A percentile compares a stretch with the other conserved stretches of the same genome.
These are phyloP conservation scores for Larimichthys polyactis DNA, from an alignment of 2,113 vertebrate genomes.

Conservation along the genomic window DNA sequence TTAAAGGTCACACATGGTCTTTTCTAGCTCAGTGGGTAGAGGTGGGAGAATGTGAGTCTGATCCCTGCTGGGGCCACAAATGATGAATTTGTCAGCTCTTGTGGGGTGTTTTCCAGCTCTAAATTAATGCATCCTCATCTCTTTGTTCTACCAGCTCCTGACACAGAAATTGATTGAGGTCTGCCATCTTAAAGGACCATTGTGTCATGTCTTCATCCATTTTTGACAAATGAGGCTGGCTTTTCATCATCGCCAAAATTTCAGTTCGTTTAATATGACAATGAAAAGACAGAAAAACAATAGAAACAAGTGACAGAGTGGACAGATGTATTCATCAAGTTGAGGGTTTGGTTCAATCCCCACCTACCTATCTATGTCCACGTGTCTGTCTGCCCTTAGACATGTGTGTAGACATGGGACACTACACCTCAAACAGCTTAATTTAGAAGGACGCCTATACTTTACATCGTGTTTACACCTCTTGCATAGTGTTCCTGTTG, in stretches of 20 bases:
- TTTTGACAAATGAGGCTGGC: not conserved
- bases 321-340: not conserved
- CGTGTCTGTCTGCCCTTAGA: not conserved
- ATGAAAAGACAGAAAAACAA: not conserved
- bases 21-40: constrained; percentile 19
- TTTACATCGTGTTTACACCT: not conserved
- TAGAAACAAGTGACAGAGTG: not conserved
- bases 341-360: not conserved
- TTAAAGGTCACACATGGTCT: constrained; percentile 49
- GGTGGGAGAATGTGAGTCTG: not conserved
- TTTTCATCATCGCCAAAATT: constrained; percentile 8
- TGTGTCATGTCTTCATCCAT: not conserved
- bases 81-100: constrained; percentile 11
- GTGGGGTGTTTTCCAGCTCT: not conserved
- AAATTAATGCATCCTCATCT: not conserved
- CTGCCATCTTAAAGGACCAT: constrained; percentile 4
- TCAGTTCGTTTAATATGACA: not conserved
- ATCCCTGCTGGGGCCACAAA: constrained; percentile 28
- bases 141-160: constrained; percentile 20
- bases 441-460: not conserved
- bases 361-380: not conserved
- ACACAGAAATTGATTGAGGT: not conserved
- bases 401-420: not conserved
- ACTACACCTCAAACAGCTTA: not conserved
- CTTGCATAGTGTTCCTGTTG: too few species aligned